These are phyloP conservation scores for Passerculus sandwichensis DNA, from an alignment of 2,797 vertebrate genomes.

Conservation along the genomic window DNA sequence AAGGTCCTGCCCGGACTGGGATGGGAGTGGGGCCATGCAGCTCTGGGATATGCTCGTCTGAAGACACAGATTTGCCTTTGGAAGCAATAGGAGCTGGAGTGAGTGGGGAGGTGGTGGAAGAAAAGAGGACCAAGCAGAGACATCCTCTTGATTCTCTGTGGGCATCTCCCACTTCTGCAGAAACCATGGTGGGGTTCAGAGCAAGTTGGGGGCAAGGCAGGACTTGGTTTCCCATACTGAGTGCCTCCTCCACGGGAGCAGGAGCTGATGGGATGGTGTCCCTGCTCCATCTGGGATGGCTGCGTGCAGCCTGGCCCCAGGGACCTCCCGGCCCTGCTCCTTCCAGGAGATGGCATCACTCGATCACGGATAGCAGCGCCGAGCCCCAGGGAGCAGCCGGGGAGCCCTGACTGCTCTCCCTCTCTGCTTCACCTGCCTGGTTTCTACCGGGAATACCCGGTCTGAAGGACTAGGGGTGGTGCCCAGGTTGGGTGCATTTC, in stretches of 20 bases:
- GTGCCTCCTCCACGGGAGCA: not conserved
- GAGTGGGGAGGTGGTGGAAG: not conserved
- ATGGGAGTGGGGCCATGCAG: accelerated
- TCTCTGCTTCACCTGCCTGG: not conserved
- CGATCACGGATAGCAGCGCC: not conserved
- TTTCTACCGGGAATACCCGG: not conserved
- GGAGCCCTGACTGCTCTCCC: not conserved
- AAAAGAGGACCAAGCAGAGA: accelerated
- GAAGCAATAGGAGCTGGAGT: not conserved
- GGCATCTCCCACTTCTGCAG: not conserved
- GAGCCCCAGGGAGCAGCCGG: not conserved
- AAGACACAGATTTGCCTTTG: not conserved
- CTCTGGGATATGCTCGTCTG: not conserved
- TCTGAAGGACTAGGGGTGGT: not conserved
- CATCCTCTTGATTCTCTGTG: accelerated
- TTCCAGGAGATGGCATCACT: constrained; percentile 71
- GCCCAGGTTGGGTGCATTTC: not conserved
- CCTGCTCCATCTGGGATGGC: not conserved
- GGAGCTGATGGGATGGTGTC: not conserved
- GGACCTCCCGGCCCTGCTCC: not conserved
- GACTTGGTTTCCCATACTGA: accelerated
- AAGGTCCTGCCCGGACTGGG: not conserved
- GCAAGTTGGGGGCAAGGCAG: not conserved
- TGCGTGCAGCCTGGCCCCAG: not conserved
- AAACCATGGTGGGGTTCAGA: not conserved